These are phyloP conservation scores for Cephalopterus ornatus DNA, from an alignment of 2,113 vertebrate species.

Conservation along the genomic window DNA sequence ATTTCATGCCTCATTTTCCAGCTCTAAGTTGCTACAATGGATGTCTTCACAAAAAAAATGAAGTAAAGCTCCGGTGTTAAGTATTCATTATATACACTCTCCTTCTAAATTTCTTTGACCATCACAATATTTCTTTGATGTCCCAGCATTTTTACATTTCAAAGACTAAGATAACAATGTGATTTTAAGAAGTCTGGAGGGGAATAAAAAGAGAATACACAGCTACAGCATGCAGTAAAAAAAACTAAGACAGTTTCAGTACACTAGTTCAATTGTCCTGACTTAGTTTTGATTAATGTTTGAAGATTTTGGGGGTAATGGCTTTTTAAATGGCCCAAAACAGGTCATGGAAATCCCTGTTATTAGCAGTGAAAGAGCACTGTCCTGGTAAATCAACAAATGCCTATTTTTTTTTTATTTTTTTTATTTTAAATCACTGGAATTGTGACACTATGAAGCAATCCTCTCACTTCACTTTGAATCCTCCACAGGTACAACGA, in stretches of 20 bases:
- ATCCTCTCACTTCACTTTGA: constrained; percentile 15
- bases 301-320: neutral
- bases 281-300: neutral
- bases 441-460: neutral
- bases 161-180: constrained; percentile 77
- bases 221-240: constrained; percentile 5
- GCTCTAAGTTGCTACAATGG: constrained; percentile 57
- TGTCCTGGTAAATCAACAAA: neutral
- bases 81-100: constrained; percentile 66
- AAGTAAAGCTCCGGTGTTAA: constrained; percentile 57
- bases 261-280: constrained; percentile 26
- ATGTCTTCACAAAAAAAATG: neutral
- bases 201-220: constrained; percentile 51
- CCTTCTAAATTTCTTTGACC: constrained; percentile 69
- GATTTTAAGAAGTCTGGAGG: constrained; percentile 71
- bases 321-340: neutral
- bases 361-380: neutral
- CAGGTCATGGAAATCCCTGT: neutral
- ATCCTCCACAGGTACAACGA: neutral
- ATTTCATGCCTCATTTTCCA: constrained; percentile 75
- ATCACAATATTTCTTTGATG: constrained; percentile 76
- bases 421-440: neutral
- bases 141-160: constrained; percentile 73
- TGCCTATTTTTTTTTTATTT: neutral
- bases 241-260: neutral